These are phyloP conservation scores for Montifringilla adamsi DNA, from an alignment of 2,113 vertebrate species.

Conservation along the genomic window DNA sequence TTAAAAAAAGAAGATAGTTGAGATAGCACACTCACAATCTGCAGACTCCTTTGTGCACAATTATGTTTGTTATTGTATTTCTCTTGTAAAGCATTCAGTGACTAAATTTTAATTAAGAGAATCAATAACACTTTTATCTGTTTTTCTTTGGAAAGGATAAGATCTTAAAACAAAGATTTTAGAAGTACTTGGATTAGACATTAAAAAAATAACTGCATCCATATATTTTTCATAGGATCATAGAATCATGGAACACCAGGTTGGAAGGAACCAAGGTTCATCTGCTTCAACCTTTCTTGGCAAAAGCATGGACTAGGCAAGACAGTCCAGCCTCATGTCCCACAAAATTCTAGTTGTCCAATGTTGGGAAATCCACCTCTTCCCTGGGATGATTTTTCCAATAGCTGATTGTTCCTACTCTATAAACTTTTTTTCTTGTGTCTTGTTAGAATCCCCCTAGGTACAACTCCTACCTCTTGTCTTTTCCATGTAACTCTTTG, in stretches of 20 bases:
- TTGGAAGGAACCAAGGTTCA: neutral
- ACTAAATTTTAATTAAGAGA: constrained; percentile 35
- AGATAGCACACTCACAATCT: neutral
- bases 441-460: neutral
- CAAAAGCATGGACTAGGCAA: neutral
- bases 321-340: neutral
- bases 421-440: neutral
- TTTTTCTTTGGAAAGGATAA: neutral
- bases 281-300: neutral
- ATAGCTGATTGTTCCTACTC: neutral
- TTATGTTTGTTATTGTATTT: constrained; percentile 28
- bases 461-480: neutral
- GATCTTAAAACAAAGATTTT: neutral
- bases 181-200: neutral
- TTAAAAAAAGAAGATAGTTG: neutral
- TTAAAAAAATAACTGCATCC: neutral
- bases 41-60: neutral
- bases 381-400: neutral
- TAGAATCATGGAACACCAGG: neutral
- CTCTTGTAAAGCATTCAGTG: neutral
- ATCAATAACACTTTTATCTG: neutral
- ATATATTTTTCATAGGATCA: neutral
- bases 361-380: neutral
- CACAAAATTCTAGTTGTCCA: neutral
- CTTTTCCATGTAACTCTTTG: neutral